Evolutionary conservation across 35 echinoderm and acorn worm genomes (phyloP).

Genomic region (Ptychodera flava): DNA sequence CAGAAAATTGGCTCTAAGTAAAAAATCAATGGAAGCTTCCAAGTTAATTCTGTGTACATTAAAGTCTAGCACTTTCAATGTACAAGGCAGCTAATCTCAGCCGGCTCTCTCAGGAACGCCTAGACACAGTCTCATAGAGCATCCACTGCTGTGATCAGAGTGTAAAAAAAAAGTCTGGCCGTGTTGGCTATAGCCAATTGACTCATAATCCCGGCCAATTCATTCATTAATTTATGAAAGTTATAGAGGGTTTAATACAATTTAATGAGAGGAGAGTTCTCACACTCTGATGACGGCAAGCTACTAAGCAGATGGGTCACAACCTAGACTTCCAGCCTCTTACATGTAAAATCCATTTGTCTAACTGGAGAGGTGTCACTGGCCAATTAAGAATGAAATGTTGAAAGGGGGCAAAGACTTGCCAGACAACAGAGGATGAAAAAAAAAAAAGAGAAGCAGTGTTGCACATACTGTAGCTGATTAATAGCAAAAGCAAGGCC

Average conservation of each 20-base stretch:
- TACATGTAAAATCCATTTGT: slow-evolving; percentile 2
- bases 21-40: neutral
- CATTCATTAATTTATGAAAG: neutral
- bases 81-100: too few relatives aligned
- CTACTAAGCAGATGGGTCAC: neutral
- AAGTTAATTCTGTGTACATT: neutral
- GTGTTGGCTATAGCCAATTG: neutral
- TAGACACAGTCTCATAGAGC: too few relatives aligned
- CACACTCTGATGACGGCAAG: neutral
- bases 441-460: too few relatives aligned
- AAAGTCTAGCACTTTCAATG: neutral
- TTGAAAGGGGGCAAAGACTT: neutral
- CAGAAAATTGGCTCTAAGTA: neutral
- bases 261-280: neutral
- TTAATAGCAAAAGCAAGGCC: too few relatives aligned
- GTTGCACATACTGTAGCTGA: too few relatives aligned
- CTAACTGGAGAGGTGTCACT: neutral
- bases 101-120: too few relatives aligned
- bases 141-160: too few relatives aligned
- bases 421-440: neutral
- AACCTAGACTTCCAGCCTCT: neutral
- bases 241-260: neutral
- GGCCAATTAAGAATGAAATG: neutral
- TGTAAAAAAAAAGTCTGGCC: too few relatives aligned
- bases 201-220: neutral